Evolutionary conservation across 37 sponge, comb jelly and placozoan species (phyloP), one percentile per base, ranked within the genome.

Genomic region (Cladorhizidae sp.): DNA sequence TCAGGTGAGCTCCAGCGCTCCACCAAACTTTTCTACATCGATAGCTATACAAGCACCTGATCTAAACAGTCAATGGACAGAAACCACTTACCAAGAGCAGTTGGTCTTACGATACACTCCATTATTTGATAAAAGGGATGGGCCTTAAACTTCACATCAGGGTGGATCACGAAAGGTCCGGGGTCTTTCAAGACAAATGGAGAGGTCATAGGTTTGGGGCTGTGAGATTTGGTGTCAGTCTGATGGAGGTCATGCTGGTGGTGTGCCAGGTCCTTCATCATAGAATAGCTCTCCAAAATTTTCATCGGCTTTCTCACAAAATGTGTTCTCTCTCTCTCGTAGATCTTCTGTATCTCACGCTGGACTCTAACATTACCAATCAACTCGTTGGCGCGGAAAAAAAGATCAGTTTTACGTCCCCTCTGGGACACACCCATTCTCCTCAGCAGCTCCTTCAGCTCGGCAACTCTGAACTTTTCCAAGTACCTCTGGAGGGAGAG

Each of bases 391-490:
- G 83, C 82, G 67, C 93, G 74, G 15, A 42, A 57, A 36, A 84
- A 67, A 29, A 96, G 70, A 1, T 90, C 91, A 37, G 59, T 62
- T 78, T 96, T 96, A 50, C 87, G 79, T 14, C 96, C 96, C 17
- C 69, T 86, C 28, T 78, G 63, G 31, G 93, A 67, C 29, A 77
- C 80, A 17, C 93, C 85, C 6, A 78, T 36, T 14, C 29, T 35
- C 23, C 55, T 65, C 40, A 96, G 69, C 20, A 96, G 71, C 38
- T 93, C 91, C 41, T 96, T 92, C 58, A 96, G 76, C 40, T 96
- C 96, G 20, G 57, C 26, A 18, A 96, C 96, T 61, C 96, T 86
- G 29, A 96, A 89, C 11, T 33, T 43, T 2, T 25, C 57, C 40
- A 94, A 68, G 39, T 80, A 40, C 23, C 43, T 9, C 95, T 94